These are phyloP conservation scores for Polyploca ridens DNA, from an alignment of 2,888 invertebrate species.

Conservation along the genomic window DNA sequence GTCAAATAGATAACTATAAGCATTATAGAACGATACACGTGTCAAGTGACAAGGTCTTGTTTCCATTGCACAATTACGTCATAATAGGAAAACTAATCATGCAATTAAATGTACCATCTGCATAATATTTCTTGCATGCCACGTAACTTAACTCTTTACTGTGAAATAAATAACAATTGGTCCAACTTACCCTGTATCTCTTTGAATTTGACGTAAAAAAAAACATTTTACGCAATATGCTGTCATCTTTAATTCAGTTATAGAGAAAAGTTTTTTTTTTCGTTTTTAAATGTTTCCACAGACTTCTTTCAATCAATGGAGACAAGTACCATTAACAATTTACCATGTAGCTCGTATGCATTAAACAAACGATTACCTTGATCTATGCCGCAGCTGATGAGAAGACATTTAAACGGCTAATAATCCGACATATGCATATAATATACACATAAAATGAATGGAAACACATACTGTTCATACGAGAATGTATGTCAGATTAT, in stretches of 20 bases:
- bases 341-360: slow-evolving; percentile 24
- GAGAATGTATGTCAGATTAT: not conserved
- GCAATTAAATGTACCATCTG: slow-evolving; percentile 18
- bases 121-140: not conserved
- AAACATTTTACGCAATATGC: too few relatives aligned
- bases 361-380: slow-evolving; percentile 49
- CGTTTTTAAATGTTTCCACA: too few relatives aligned
- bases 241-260: too few relatives aligned
- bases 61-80: slow-evolving; percentile 40
- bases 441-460: not conserved
- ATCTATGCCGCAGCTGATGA: slow-evolving; percentile 48
- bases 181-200: not conserved
- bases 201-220: not conserved
- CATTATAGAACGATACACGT: slow-evolving; percentile 38
- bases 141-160: not conserved
- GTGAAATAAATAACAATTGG: not conserved
- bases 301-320: too few relatives aligned
- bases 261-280: too few relatives aligned
- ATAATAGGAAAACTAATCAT: slow-evolving; percentile 41
- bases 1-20: slow-evolving; percentile 14
- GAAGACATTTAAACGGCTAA: slow-evolving; percentile 24
- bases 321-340: not conserved
- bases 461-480: not conserved
- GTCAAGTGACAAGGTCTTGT: slow-evolving; percentile 43
- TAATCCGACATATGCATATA: not conserved